Percentiles rank a stretch among this genome's conserved stretches.
Conservation (phyloP, 2,888 invertebrate genomes). For the Altica lythri region DNA sequence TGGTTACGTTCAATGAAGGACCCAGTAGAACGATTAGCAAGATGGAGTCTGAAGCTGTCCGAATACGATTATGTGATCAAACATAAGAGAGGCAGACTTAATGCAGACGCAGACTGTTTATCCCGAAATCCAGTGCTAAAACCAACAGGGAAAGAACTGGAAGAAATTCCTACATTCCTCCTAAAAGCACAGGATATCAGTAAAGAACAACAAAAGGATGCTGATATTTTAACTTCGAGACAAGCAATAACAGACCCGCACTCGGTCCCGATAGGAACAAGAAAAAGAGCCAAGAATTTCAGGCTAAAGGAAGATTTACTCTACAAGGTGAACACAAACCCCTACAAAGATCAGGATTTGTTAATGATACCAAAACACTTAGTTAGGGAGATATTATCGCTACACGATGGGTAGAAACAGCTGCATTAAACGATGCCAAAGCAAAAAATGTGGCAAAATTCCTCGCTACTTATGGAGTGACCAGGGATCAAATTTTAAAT, state of each 20-base stretch:
- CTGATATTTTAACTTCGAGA: constrained; percentile 20
- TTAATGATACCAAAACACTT: constrained; percentile 35
- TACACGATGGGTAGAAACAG: constrained; percentile 20
- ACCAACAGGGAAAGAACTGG: not conserved
- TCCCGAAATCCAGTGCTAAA: constrained; percentile 29
- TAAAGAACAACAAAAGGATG: constrained; percentile 28
- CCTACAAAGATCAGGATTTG: constrained; percentile 24
- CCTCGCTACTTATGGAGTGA: not conserved
- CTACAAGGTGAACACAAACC: constrained; percentile 29
- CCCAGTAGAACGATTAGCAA: too few relatives aligned
- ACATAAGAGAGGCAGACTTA: too few relatives aligned
- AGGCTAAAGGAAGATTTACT: constrained; percentile 27
- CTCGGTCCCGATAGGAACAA: constrained; percentile 19
- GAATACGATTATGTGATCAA: constrained; percentile 9
- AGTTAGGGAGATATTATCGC: constrained; percentile 33
- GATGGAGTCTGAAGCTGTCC: constrained; percentile 20
- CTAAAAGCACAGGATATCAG: constrained; percentile 23
- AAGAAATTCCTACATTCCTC: constrained; percentile 29
- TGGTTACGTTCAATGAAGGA: constrained; percentile 27
- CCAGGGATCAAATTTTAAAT: not conserved
- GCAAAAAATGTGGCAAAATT: constrained; percentile 1
- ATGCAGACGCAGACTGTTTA: too few relatives aligned
- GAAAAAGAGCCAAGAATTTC: constrained; percentile 33
- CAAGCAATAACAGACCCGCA: constrained; percentile 20
- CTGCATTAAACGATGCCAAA: not conserved